Percentiles rank a stretch among this genome's conserved stretches.
Evolutionary conservation across 2,888 invertebrate genomes (phyloP).

Genomic region (Thymelicus lineola): DNA sequence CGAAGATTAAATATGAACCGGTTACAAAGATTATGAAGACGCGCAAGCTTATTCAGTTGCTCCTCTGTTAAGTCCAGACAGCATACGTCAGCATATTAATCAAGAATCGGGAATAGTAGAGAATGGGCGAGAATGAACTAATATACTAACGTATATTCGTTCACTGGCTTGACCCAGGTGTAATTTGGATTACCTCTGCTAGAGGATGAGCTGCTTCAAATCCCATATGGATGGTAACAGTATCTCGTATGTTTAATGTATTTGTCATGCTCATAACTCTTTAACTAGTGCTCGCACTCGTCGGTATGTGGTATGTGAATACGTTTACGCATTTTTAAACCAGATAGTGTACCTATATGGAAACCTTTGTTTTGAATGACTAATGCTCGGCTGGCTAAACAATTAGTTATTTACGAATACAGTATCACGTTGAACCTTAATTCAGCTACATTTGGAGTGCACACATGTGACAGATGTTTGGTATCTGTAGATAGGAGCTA

Average conservation of each 20-base stretch:
- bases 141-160: too few relatives aligned
- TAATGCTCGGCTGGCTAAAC: slow-evolving; percentile 14
- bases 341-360: slow-evolving; percentile 30
- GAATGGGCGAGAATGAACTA: too few relatives aligned
- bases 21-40: too few relatives aligned
- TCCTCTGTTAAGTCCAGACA: too few relatives aligned
- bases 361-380: slow-evolving; percentile 26
- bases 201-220: too few relatives aligned
- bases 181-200: too few relatives aligned
- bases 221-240: too few relatives aligned
- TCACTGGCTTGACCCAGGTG: too few relatives aligned
- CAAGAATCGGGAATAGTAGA: too few relatives aligned
- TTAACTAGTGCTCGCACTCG: neutral
- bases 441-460: neutral
- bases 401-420: slow-evolving; percentile 9
- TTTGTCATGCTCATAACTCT: neutral
- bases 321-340: slow-evolving; percentile 18
- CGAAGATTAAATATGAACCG: too few relatives aligned
- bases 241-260: neutral
- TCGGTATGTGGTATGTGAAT: neutral
- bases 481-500: neutral
- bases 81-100: too few relatives aligned
- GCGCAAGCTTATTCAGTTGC: too few relatives aligned
- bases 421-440: slow-evolving; percentile 3
- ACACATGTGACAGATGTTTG: neutral